Base-by-base conservation (phyloP, 2,888 invertebrate species). In the Melinaea marsaeus region DNA sequence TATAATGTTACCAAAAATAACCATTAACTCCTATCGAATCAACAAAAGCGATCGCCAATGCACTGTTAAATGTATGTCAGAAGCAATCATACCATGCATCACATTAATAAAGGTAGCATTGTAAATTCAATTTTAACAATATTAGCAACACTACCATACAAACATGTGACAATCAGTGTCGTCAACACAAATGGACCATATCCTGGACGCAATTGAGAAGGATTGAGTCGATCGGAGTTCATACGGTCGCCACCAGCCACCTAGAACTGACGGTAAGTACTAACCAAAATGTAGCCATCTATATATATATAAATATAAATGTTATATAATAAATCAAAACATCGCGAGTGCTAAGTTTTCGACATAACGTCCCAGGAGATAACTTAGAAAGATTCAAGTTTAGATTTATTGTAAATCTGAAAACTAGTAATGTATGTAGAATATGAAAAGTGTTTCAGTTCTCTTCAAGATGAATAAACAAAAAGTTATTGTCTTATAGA, bases 181-280 rank as follows among this genome's bases (percentile, higher is more conserved):
- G 80, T 83, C 85, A 80, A 78, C 72, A 74, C 79, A 81, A 87
- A 90, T 80, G 74, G 80, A 83, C 67, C 67, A 81, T 80, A 88
- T 90, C 89, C 89, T 89, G 89, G 72, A 64, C 69, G 60, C 83
- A 87, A 88, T 86, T 87, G 88, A 75, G 75, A 71, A 74, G 78
- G 73, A 77, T 71, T 71, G 71, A 67, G 69, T 66, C 66, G 68
- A 64, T 55, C 64, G 63, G 57, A 64, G 68, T 64, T 71, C 72
- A 71, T 72, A 75, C 71, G 69, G 61, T 63, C 65, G 64, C 67
- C 59, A 68, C 61, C 58, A 65, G 64, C 64, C 74, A 67, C 63
- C 33, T 66, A 57, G 71, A 61, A 35, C 63, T 71, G 74, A 71
- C 72, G 61, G 76, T 79, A 71, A 78, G 79, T 77, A 51, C 32